A percentile compares a stretch with the other conserved stretches of the same genome.
These are phyloP conservation scores for Protula sp. DNA, from an alignment of 2,888 invertebrate genomes.

Conservation along the genomic window DNA sequence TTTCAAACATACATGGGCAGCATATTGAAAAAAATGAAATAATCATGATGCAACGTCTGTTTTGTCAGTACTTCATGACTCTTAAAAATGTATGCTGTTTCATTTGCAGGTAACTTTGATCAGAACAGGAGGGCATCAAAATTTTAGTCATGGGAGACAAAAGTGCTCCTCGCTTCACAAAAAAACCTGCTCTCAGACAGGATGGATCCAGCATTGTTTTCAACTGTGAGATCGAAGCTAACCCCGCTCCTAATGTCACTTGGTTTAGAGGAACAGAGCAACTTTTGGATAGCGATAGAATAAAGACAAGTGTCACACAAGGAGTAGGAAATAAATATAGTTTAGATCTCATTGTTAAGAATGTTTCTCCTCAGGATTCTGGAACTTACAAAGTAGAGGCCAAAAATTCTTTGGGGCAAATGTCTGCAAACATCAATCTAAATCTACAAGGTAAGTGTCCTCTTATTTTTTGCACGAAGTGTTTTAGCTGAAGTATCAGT, in stretches of 20 bases:
- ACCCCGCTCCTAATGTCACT: conserved; percentile 88
- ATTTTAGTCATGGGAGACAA: not conserved
- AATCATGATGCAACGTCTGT: too few species aligned
- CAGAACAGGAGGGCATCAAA: too few species aligned
- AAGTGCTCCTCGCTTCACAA: conserved; percentile 86
- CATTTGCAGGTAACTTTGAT: too few species aligned
- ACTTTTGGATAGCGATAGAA: conserved; percentile 8
- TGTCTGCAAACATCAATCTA: conserved; percentile 21
- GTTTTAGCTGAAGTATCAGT: not conserved
- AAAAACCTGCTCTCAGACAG: conserved; percentile 98
- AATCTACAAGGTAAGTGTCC: conserved; percentile 17
- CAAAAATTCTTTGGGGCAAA: conserved; percentile 82
- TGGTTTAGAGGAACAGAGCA: conserved; percentile 76
- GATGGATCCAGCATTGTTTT: conserved; percentile 82
- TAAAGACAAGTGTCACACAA: conserved; percentile 3
- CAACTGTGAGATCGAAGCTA: conserved; percentile 92
- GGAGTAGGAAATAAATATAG: conserved; percentile 12
- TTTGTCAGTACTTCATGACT: too few species aligned
- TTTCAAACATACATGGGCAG: too few species aligned
- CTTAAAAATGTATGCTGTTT: too few species aligned
- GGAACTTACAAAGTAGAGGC: conserved; percentile 99
- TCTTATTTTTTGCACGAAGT: too few species aligned
- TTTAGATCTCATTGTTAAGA: conserved; percentile 56
- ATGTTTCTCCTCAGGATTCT: conserved; percentile 69
- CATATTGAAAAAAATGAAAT: too few species aligned